Base-by-base conservation (phyloP, 2,113 vertebrate species). In the Pluvianellus socialis region DNA sequence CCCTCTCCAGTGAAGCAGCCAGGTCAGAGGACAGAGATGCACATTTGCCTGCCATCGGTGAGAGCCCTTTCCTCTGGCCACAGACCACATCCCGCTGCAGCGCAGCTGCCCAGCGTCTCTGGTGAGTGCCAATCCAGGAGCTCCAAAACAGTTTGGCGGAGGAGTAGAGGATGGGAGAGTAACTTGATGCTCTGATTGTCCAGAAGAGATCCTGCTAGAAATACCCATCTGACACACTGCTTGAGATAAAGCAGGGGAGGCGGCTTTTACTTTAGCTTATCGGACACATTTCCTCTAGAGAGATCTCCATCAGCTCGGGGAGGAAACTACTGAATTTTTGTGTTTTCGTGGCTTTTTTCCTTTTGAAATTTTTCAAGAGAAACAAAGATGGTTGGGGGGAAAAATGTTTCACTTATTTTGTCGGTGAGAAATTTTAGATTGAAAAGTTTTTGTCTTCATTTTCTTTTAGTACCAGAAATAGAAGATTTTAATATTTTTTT, bases 201-300 rank as follows among this genome's bases (percentile, higher is more conserved):
- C 92, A 90, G 73, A 58, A 84, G 50, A 76, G 58, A 94, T 94
- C 92, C 86, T 94, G 83, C 62, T 85, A 45, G 94, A 94, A 95
- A 96, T 91, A 95, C 91, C 86, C 97, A 79, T 95, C 88, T 97
- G 94, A 96, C 97, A 95, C 10, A 1, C 86, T 45, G 53, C 74
- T 91, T 97, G 94, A 95, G 89, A 96, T 95, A 96, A 97, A 97
- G 66, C 92, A 97, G 94, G 79, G 67, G 80, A 91, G 86, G 45
- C 9, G 26, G 86, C 80, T 86, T 86, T 94, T 68, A 94, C 94
- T 96, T 95, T 56, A 89, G 83, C 94, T 97, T 97, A 96, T 97
- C 96, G 1, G 70, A 59, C 84, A 79, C 73, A 50, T 93, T 97
- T 96, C 92, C 95, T 97, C 91, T 90, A 59, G 96, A 97, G 95